Conservation (phyloP, 2,797 vertebrate genomes). For the Amniataba percoides region DNA sequence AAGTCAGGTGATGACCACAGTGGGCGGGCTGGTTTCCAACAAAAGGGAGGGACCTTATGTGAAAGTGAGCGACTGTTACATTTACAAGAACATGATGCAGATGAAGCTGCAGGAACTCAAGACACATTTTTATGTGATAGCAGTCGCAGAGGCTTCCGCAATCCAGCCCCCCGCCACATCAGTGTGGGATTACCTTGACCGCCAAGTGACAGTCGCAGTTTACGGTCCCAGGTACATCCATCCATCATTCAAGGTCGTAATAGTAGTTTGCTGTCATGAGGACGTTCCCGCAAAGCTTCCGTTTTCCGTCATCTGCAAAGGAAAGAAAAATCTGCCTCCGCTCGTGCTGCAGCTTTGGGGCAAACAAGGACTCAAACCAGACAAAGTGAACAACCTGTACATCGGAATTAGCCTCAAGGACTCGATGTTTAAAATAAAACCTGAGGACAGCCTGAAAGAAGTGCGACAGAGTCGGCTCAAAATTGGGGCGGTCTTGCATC, state of each 20-base stretch:
- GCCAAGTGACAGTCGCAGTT: constrained; percentile 89
- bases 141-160: constrained; percentile 87
- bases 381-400: constrained; percentile 87
- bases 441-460: constrained; percentile 85
- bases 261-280: constrained; percentile 91
- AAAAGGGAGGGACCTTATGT: constrained; percentile 92
- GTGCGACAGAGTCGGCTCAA: constrained; percentile 89
- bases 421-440: constrained; percentile 88
- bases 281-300: constrained; percentile 91
- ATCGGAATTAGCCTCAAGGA: constrained; percentile 84
- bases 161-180: constrained; percentile 88
- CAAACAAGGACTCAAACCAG: constrained; percentile 88
- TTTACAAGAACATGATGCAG: constrained; percentile 91
- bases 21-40: constrained; percentile 88
- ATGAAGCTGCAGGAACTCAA: constrained; percentile 89
- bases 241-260: constrained; percentile 91
- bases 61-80: constrained; percentile 87
- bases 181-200: constrained; percentile 93
- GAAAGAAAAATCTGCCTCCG: constrained; percentile 88
- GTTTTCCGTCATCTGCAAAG: constrained; percentile 88
- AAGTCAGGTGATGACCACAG: constrained; percentile 93
- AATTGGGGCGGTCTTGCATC: constrained; percentile 87
- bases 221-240: constrained; percentile 97
- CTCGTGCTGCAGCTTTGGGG: constrained; percentile 96
- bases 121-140: constrained; percentile 90